A percentile compares a stretch with the other conserved stretches of the same genome.
phyloP scores from a whole-genome alignment of 2,113 vertebrate genomes.

The Drymodes brunneopygia region DNA sequence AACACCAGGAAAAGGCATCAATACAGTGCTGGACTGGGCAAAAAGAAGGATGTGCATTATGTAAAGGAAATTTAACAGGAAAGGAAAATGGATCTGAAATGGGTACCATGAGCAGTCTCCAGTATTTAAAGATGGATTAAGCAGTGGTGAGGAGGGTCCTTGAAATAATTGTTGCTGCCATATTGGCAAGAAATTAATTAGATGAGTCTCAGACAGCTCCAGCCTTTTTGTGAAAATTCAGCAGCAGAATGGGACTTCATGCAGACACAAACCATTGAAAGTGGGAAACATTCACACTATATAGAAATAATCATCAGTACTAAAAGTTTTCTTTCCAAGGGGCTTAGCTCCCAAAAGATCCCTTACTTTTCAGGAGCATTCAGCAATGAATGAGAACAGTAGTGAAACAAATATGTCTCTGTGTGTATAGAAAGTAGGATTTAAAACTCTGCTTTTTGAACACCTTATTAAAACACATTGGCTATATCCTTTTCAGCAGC shows the following conservation, averaged over 20 bases:
- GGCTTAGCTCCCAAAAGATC: neutral
- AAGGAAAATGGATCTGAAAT: neutral
- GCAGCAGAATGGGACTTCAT: neutral
- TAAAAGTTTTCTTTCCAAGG: neutral
- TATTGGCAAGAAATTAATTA: neutral
- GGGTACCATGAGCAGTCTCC: neutral
- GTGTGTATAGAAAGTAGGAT: neutral
- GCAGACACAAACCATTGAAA: neutral
- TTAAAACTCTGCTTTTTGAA: neutral
- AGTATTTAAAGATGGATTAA: neutral
- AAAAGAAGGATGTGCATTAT: neutral
- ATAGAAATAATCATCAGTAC: neutral
- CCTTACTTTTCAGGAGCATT: neutral
- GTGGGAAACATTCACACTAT: neutral
- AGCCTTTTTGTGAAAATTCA: neutral
- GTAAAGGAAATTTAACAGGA: neutral
- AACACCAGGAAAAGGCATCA: too few species aligned
- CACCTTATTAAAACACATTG: neutral
- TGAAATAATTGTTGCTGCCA: neutral
- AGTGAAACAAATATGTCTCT: rapidly evolving
- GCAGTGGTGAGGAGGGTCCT: neutral
- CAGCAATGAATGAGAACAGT: neutral
- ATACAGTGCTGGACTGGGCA: neutral
- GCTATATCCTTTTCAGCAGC: neutral
- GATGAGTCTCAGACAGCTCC: neutral